These are phyloP conservation scores for Macrobrachium rosenbergii DNA, from an alignment of 1,140 invertebrate species.

Conservation along the genomic window DNA sequence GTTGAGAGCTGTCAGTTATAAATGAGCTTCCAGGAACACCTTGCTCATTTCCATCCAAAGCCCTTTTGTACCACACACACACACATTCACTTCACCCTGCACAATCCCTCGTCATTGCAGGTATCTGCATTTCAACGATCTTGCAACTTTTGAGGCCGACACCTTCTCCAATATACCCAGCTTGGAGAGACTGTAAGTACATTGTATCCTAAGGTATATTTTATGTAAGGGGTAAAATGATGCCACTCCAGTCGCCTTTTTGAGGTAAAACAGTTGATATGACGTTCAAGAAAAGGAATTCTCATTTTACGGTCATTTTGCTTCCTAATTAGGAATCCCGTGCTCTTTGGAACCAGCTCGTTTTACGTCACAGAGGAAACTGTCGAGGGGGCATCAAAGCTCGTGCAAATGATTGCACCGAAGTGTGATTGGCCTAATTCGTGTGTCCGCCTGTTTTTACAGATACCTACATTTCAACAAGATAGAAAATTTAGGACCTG, in stretches of 20 bases:
- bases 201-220: not conserved
- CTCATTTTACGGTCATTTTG: too few species aligned
- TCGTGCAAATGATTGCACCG: too few species aligned
- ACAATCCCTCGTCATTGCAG: conserved; percentile 68
- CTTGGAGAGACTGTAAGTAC: conserved; percentile 75
- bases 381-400: too few species aligned
- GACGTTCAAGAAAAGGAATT: not conserved
- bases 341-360: too few species aligned
- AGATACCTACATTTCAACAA: conserved; percentile 63
- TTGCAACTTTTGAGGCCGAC: conserved; percentile 74
- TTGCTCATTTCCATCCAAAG: not conserved
- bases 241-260: conserved; percentile 5
- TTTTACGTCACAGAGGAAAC: too few species aligned
- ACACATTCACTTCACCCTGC: conserved; percentile 43
- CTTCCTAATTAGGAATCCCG: too few species aligned
- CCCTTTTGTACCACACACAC: not conserved
- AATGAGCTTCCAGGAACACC: too few species aligned
- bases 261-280: not conserved
- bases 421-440: conserved; percentile 39
- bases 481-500: conserved; percentile 55
- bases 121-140: conserved; percentile 78
- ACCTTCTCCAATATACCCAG: conserved; percentile 77
- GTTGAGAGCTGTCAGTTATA: too few species aligned
- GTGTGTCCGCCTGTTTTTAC: conserved; percentile 45
- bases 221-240: not conserved